Base-by-base conservation (phyloP, 2,797 vertebrate species). In the Mycteria americana region DNA sequence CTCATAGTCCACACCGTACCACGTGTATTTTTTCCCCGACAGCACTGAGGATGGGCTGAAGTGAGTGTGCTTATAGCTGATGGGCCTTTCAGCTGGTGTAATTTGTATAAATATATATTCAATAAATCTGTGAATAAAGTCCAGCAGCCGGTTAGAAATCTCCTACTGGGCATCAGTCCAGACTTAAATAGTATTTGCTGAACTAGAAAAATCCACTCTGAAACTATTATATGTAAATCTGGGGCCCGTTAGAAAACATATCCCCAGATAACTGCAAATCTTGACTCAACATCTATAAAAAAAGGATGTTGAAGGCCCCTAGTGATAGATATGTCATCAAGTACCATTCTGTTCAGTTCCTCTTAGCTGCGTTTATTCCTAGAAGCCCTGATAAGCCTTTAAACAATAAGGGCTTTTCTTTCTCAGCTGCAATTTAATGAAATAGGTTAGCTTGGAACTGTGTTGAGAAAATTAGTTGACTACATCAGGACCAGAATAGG, bases 201-300 rank as follows among this genome's bases (percentile, higher is more conserved):
- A 87, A 76, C 59, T 89, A 56, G 94, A 95, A 97, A 93, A 97
- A 76, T 88, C 60, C 70, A 79, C 65, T 70, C 77, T 87, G 75
- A 60, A 96, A 64, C 79, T 67, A 11, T 54, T 91, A 39, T 37
- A 27, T 54, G 19, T 75, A 85, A 78, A 84, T 74, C 50, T 85
- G 62, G 46, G 63, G 45, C 43, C n/a, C 39, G 68, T 88, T 95
- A 88, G 91, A 74, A 93, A 67, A 57, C 51, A 24, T 91, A 50
- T 91, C 85, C 28, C 54, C 92, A 74, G 75, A 64, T 59, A 72
- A 79, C 64, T 69, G 78, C 21, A 88, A 88, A 80, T 80, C 68
- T 88, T 80, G 89, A 75, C 1, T 7, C 60, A 89, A 51, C 27
- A 62, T 63, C 27, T 95, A 18, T 59, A n/a, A 30, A 76, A 77